phyloP scores from a whole-genome alignment of 2,113 vertebrate species.

The Telmatochromis sp. region DNA sequence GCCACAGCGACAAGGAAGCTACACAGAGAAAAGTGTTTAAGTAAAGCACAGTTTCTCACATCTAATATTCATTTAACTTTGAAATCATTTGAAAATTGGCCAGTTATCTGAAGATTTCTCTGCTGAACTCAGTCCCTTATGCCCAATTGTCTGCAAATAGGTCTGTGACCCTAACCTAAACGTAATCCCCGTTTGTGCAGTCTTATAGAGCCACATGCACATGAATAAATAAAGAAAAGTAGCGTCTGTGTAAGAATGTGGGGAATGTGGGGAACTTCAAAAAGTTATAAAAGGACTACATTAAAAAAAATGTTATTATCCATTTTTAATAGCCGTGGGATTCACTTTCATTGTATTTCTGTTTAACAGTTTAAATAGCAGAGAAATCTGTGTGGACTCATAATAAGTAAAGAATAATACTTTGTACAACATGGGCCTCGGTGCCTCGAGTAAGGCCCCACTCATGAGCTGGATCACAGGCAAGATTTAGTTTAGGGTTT shows the following conservation, averaged over 20 bases:
- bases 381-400: background rate
- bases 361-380: background rate
- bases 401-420: background rate
- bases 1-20: background rate
- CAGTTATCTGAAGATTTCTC: background rate
- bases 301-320: background rate
- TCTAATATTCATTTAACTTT: background rate
- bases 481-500: rapidly evolving
- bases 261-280: background rate
- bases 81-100: background rate
- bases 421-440: background rate
- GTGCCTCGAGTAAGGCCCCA: background rate
- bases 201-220: background rate
- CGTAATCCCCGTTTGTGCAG: background rate
- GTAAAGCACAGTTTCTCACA: background rate
- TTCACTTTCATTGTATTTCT: background rate
- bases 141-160: background rate
- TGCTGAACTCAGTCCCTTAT: background rate
- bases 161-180: background rate
- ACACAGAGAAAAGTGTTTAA: background rate
- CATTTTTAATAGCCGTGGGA: background rate
- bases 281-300: background rate
- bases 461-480: background rate
- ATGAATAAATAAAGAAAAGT: background rate
- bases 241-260: background rate